Evolutionary conservation across 2,888 invertebrate species (phyloP), one percentile per base, ranked within the genome.

Genomic region (Parnassius mnemosyne): DNA sequence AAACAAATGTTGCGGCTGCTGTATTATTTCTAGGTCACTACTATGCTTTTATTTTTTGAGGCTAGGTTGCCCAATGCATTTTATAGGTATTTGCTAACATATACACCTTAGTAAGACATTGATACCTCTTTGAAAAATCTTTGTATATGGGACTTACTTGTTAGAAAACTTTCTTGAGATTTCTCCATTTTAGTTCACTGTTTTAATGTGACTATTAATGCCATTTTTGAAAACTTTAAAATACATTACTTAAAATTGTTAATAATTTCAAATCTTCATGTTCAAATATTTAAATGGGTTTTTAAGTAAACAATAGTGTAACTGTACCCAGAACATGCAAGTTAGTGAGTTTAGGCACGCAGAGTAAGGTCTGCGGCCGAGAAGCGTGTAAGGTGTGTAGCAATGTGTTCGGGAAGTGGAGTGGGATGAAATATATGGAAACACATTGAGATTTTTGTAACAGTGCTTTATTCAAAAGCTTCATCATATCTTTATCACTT

Each of bases 391-490:
- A 49, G 49, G 43, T 34, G 49, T 49, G 49, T 49, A 13, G 49
- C 49, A 71, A 74, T 77, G 80, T 66, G 69, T 68, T 75, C 73
- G 78, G 80, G 83, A 76, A 79, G 69, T 75, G 84, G 85, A 79
- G 74, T 76, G 77, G 84, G 87, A 88, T 85, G 72, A 87, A 54
- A 63, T 85, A 92, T 93, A 93, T 93, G 93, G 93, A 93, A 93
- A 93, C 93, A 93, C 93, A 93, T 93, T 93, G 93, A 92, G 92
- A 92, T 92, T 93, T 93, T 92, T 93, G 92, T 93, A 92, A 93
- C 93, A 93, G 93, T 92, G 93, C 93, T 93, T 93, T 93, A 93
- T 93, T 93, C 89, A 93, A 89, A 92, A 92, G 93, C 93, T 89
- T 90, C 92, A 90, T 89, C 89, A 87, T 89, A 88, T 89, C 87